Evolutionary conservation across 2,888 invertebrate genomes (phyloP).

Genomic region (Abscondita cerata): DNA sequence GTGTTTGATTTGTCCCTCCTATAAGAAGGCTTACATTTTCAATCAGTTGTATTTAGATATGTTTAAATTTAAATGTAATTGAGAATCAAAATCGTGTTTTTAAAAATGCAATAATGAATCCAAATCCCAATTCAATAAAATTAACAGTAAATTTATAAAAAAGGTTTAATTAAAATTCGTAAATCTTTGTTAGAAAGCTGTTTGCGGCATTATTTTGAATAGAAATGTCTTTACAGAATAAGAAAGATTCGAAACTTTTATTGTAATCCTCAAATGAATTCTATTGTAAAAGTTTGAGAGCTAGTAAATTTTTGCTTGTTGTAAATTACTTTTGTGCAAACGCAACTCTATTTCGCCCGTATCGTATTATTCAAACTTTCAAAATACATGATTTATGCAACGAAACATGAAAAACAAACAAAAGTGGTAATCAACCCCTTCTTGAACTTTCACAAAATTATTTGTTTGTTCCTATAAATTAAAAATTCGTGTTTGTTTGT

Average conservation of each 20-base stretch:
- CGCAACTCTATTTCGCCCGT: conserved; percentile 10
- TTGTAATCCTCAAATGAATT: conserved; percentile 13
- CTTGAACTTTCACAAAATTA: neutral
- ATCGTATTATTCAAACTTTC: conserved; percentile 11
- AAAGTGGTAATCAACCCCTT: conserved; percentile 10
- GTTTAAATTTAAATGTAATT: no score
- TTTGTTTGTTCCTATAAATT: neutral
- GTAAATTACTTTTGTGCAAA: conserved; percentile 13
- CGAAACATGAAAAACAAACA: conserved; percentile 9
- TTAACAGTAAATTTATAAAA: no score
- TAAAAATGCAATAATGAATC: no score
- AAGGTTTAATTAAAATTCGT: neutral
- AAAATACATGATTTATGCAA: conserved; percentile 11
- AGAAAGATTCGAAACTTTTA: conserved; percentile 11
- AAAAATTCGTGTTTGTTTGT: neutral
- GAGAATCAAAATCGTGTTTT: no score
- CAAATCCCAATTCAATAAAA: no score
- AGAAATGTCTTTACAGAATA: conserved; percentile 10
- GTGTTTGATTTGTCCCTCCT: no score
- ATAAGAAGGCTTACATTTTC: no score
- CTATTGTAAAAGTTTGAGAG: conserved; percentile 9
- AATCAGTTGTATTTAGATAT: no score
- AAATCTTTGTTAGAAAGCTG: conserved; percentile 4
- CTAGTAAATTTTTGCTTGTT: conserved; percentile 13
- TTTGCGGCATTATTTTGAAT: conserved; percentile 8